Base-by-base conservation (phyloP, 2,888 invertebrate species). In the Cryptosula pallasiana region DNA sequence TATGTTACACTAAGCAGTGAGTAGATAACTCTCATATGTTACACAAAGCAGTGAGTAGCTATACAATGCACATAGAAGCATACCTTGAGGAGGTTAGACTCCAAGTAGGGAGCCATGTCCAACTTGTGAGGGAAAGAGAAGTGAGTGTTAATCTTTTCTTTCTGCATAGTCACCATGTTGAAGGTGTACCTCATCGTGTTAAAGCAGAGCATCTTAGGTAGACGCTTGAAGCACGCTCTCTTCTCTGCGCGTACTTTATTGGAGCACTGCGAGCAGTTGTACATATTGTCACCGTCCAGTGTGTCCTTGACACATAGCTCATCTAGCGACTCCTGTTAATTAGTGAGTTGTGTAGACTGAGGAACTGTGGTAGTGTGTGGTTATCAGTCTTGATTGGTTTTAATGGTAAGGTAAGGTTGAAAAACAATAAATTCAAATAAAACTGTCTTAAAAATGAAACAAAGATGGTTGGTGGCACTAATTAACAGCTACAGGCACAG, bases 281-380 rank as follows among this genome's bases (percentile, higher is more conserved):
- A 96, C 92, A 96, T 96, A 84, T 96, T 96, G 86, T 96, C 96
- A 69, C 96, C 96, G 85, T 96, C 96, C 0, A 96, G 86, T 34
- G 95, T 95, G 83, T 96, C 96, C 83, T 96, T 96, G 9, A 95
- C 95, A 0, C 95, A 95, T n/a, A 96, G 94, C 85, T 96, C 95
- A 85, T 95, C 94, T 35, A 96, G 87, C 35, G 94, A 94, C 86
- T 96, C 95, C 83, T 85, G 72, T 5, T 45, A 9, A 45, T 13
- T 45, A 45, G 9, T 13, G 20, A 20, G 20, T 45, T 45, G 20
- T 45, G 20, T 45, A 20, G 9, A 45, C 9, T 45, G 45, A 13
- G 20, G 20, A 45, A 45, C 20, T 13, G n/a, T n/a, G n/a, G n/a
- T n/a, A n/a, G n/a, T n/a, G n/a, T n/a, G n/a, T n/a, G n/a, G n/a